Conservation (phyloP, 2,113 vertebrate species). For the Synchiropus splendidus region DNA sequence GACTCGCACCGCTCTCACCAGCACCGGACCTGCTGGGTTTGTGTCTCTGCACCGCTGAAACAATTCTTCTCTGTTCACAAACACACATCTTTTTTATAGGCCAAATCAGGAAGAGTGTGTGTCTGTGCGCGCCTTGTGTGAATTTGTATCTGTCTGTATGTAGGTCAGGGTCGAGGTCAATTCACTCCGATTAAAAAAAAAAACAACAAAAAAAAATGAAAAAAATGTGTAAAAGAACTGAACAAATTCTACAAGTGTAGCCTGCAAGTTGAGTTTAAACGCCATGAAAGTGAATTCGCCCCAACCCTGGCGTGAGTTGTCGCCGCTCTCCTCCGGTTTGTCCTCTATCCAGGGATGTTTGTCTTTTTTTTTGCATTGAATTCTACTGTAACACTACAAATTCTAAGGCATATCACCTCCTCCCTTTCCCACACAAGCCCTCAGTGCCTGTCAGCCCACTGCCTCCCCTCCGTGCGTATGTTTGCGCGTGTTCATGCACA, state of each 20-base stretch:
- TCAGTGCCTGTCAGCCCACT: conserved; percentile 68
- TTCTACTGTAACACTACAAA: conserved; percentile 70
- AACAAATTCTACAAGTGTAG: conserved; percentile 19
- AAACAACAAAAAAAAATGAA: conserved; percentile 8
- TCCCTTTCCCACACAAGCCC: conserved; percentile 59
- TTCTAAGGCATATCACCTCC: conserved; percentile 64
- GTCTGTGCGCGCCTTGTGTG: conserved; percentile 18
- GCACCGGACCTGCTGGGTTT: conserved; percentile 53
- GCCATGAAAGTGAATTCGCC: conserved; percentile 42
- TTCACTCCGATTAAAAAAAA: conserved; percentile 41
- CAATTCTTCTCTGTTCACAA: conserved; percentile 34
- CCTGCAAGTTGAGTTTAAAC: conserved; percentile 17
- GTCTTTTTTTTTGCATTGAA: conserved; percentile 56
- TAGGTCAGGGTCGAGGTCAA: conserved; percentile 58
- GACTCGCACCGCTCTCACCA: conserved; percentile 35
- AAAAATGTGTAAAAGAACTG: no score
- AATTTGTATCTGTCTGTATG: conserved; percentile 53
- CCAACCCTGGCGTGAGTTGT: conserved; percentile 51
- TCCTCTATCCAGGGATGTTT: conserved; percentile 56
- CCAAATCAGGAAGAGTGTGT: conserved; percentile 63
- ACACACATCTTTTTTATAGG: conserved; percentile 59
- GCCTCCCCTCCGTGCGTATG: conserved; percentile 76
- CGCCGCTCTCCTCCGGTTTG: conserved; percentile 65
- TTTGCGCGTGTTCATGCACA: conserved; percentile 49
- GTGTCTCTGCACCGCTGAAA: conserved; percentile 26